Conservation (phyloP, 2,888 invertebrate genomes). For the Drosophila robusta region DNA sequence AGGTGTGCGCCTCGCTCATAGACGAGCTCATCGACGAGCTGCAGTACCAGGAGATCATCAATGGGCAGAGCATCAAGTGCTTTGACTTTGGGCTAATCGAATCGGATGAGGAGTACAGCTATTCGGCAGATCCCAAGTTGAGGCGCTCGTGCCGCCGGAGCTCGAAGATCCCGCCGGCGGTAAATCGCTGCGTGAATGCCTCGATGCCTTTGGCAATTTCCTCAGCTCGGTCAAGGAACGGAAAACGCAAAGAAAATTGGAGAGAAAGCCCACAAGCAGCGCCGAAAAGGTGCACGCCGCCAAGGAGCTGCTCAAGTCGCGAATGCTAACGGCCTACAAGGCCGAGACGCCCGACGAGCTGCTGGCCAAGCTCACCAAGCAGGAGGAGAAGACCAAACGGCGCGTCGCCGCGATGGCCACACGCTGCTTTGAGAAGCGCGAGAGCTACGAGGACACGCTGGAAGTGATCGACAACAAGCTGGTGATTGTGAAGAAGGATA, state of each 20-base stretch:
- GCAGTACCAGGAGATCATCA: constrained; percentile 32
- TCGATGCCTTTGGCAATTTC: constrained; percentile 60
- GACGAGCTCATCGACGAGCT: constrained; percentile 58
- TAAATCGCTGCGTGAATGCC: constrained; percentile 65
- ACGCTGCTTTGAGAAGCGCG: constrained; percentile 77
- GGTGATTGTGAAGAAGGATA: constrained; percentile 76
- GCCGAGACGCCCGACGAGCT: constrained; percentile 59
- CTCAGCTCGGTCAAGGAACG: constrained; percentile 29
- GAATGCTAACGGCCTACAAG: constrained; percentile 49
- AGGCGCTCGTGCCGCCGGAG: constrained; percentile 29
- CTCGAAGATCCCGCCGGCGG: constrained; percentile 54
- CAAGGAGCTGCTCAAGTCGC: constrained; percentile 53
- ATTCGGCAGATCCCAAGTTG: constrained; percentile 44
- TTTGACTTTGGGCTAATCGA: constrained; percentile 66
- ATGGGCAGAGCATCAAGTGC: constrained; percentile 38
- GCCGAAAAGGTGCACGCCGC: constrained; percentile 59
- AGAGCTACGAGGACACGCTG: constrained; percentile 75
- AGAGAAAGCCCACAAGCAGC: constrained; percentile 18
- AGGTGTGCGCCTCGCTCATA: constrained; percentile 50
- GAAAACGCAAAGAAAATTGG: constrained; percentile 3
- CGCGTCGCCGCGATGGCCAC: constrained; percentile 63
- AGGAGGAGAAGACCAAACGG: constrained; percentile 49
- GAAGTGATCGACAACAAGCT: constrained; percentile 80
- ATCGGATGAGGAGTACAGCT: constrained; percentile 71
- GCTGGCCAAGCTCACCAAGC: constrained; percentile 59